Percentiles rank a stretch among this genome's conserved stretches.
These are phyloP conservation scores for Drosophila fulvimacula DNA, from an alignment of 2,888 invertebrate species.

Conservation along the genomic window DNA sequence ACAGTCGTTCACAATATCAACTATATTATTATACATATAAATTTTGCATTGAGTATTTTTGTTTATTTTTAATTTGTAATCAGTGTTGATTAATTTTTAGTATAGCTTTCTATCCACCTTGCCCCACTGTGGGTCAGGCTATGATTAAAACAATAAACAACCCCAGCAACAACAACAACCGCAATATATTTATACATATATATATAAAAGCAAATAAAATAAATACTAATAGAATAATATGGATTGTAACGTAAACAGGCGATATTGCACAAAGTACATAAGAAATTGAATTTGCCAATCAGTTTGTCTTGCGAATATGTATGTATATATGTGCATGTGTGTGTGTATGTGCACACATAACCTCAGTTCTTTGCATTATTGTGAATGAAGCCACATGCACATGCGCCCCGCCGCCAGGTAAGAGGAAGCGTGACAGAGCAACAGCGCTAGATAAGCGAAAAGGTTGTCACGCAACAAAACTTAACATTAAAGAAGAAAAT, in stretches of 20 bases:
- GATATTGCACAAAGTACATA: constrained; percentile 54
- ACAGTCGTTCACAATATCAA: constrained; percentile 17
- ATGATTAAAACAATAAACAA: constrained; percentile 63
- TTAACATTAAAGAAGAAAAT: constrained; percentile 26
- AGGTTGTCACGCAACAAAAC: constrained; percentile 40
- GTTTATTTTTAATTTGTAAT: constrained; percentile 4
- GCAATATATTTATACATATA: constrained; percentile 23
- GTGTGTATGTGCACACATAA: constrained; percentile 24
- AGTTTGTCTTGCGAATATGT: constrained; percentile 17
- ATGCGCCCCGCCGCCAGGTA: constrained; percentile 34
- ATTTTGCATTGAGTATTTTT: constrained; percentile 3
- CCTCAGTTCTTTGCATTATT: constrained; percentile 28
- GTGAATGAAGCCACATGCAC: constrained; percentile 43
- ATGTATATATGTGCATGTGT: neutral
- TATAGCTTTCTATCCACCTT: constrained; percentile 10
- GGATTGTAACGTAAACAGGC: constrained; percentile 71
- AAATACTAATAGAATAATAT: constrained; percentile 48
- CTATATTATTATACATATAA: neutral
- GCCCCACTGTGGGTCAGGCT: constrained; percentile 51
- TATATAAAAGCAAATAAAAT: constrained; percentile 22
- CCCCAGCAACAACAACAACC: constrained; percentile 27
- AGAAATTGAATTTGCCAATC: constrained; percentile 35
- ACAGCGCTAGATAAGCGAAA: constrained; percentile 9
- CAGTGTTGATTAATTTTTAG: constrained; percentile 15
- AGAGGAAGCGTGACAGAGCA: neutral